phyloP scores from a whole-genome alignment of 2,113 vertebrate genomes.

The Myotis davidii region DNA sequence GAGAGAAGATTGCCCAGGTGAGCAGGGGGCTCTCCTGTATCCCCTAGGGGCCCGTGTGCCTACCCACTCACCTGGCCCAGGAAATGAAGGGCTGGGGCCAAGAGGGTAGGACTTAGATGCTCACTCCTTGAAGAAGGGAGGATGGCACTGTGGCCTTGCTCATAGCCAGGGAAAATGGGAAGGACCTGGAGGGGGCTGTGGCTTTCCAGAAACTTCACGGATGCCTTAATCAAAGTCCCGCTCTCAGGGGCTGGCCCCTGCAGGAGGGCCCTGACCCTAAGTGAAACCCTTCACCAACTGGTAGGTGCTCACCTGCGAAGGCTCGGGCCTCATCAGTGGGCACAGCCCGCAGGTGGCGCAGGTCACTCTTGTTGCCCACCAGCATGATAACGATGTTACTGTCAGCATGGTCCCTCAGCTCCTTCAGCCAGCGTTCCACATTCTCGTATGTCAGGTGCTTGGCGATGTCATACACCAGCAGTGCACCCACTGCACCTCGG shows the following conservation, averaged over 20 bases:
- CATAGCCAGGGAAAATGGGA: not conserved
- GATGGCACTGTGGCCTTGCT: not conserved
- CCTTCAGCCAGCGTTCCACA: constrained; percentile 97
- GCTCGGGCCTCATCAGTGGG: constrained; percentile 96
- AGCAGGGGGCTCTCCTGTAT: not conserved
- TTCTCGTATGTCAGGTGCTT: constrained; percentile 98
- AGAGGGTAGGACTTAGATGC: too few relatives aligned
- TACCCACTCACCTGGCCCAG: too few relatives aligned
- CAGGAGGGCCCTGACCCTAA: not conserved
- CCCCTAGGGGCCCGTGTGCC: not conserved
- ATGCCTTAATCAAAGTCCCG: accelerated
- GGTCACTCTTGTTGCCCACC: constrained; percentile 97
- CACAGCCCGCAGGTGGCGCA: constrained; percentile 95
- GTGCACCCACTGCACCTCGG: constrained; percentile 93
- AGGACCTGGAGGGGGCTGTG: not conserved
- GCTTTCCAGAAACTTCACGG: not conserved
- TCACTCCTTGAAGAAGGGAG: not conserved
- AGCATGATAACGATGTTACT: constrained; percentile 99
- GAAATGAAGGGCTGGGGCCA: not conserved
- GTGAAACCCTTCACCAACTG: accelerated
- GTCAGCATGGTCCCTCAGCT: constrained; percentile 96
- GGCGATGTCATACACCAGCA: constrained; percentile 97
- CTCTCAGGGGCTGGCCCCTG: too few relatives aligned
- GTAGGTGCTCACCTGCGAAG: constrained; percentile 88
- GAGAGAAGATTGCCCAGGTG: constrained; percentile 53